These are phyloP conservation scores for Siphlonurus alternatus DNA, from an alignment of 2,888 invertebrate genomes.

Conservation along the genomic window DNA sequence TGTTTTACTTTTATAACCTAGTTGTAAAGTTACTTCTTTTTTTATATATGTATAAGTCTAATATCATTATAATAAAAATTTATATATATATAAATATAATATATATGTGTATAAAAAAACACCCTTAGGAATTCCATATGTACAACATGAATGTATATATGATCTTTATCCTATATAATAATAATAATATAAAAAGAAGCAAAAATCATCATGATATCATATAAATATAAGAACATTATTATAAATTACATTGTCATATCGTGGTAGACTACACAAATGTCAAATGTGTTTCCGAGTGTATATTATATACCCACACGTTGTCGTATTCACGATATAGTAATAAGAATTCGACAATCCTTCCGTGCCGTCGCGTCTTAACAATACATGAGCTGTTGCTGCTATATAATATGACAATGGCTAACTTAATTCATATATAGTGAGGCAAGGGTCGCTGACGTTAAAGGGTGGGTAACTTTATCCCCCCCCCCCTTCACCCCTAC, in stretches of 20 bases:
- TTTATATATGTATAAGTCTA: neutral
- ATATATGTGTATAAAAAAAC: neutral
- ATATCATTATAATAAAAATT: neutral
- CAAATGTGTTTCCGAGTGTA: neutral
- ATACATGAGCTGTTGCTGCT: no score
- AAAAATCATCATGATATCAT: neutral
- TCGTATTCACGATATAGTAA: no score
- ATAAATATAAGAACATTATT: neutral
- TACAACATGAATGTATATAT: no score
- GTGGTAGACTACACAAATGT: neutral
- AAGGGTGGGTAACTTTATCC: neutral
- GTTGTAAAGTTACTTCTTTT: neutral
- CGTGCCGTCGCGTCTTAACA: neutral
- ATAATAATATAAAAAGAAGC: neutral
- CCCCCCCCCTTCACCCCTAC: neutral
- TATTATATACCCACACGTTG: no score
- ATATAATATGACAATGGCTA: neutral
- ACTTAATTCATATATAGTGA: neutral
- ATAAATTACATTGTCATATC: neutral
- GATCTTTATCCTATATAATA: neutral
- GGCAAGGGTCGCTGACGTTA: no score
- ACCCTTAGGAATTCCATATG: neutral
- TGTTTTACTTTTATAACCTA: neutral
- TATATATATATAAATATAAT: no score
- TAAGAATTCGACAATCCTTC: neutral